Evolutionary conservation across 2,888 invertebrate species (phyloP), one percentile per base, ranked within the genome.

Genomic region (Coelopa pilipes): DNA sequence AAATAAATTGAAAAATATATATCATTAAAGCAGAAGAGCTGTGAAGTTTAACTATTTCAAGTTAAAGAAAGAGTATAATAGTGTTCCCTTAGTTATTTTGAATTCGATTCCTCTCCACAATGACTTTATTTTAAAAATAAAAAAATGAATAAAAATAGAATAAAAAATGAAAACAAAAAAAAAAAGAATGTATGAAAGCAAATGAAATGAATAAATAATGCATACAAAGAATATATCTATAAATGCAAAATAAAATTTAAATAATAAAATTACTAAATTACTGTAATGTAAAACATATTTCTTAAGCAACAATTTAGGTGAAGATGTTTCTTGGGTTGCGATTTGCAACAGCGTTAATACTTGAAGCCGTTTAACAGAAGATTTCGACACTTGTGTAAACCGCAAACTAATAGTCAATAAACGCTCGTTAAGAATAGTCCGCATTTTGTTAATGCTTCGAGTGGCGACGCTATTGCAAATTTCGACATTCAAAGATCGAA

Each of bases 381-480:
- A 34, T 34, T 7, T 7, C 34, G 34, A 34, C 34, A 4, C 34
- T 34, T 34, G 34, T 34, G 34, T 34, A 34, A 34, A 34, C 34
- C 34, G 7, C 34, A 2, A 34, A 2, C 34, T 34, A 34, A 34
- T 34, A 34, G 34, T 34, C 34, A 34, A 34, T 21, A 60, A 70
- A 24, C 21, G 67, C 53, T 53, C 59, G 69, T 75, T 66, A 46
- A 66, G 73, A 74, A 70, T 75, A 34, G 34, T 34, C 34, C 72
- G 17, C 53, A 50, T 70, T 62, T 62, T 62, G 50, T 62, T 17
- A 24, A 62, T 50, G 17, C 45, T 70, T 49, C 50, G 60, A 77
- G 68, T 76, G 68, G 75, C 49, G 75, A 77, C 73, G 76, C 76
- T 78, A 75, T 69, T 73, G 78, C 74, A 74, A 73, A 76, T 76